Conservation (phyloP, 2,888 invertebrate species). For the Leucoptera coffeella region DNA sequence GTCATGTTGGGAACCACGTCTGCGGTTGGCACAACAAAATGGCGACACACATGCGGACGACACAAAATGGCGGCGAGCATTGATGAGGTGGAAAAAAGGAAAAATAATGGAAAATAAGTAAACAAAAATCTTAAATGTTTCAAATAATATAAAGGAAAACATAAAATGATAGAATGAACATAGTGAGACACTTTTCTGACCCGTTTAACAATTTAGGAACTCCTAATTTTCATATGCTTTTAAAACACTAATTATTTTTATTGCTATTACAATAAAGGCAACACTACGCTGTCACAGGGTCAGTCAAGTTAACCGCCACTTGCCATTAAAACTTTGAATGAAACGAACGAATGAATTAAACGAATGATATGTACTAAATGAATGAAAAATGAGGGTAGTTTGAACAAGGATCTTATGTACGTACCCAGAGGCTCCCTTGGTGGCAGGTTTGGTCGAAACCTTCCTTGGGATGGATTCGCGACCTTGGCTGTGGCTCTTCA, state of each 20-base stretch:
- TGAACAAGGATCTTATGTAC: no score
- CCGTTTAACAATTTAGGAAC: no score
- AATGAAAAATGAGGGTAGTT: no score
- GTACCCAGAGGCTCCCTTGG: slow-evolving; percentile 42
- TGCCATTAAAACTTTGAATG: not conserved
- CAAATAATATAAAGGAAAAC: slow-evolving; percentile 6
- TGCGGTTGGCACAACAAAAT: slow-evolving; percentile 20
- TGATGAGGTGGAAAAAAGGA: slow-evolving; percentile 15
- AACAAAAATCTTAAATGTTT: slow-evolving; percentile 8
- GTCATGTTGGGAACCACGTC: slow-evolving; percentile 72
- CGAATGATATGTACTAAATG: no score
- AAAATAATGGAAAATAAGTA: slow-evolving; percentile 14
- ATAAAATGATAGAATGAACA: no score
- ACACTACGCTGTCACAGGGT: no score
- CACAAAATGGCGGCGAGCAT: slow-evolving; percentile 29
- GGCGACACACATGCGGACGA: slow-evolving; percentile 39
- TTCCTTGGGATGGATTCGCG: slow-evolving; percentile 55
- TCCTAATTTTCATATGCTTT: no score
- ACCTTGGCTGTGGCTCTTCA: slow-evolving; percentile 38
- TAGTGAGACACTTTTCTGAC: no score
- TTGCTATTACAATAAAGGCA: no score
- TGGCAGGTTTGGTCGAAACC: slow-evolving; percentile 56
- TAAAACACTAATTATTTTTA: no score
- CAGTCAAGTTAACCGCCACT: no score
- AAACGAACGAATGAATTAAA: no score